Evolutionary conservation across 2,888 invertebrate genomes (phyloP).

Genomic region (Muschampia staudingeri): DNA sequence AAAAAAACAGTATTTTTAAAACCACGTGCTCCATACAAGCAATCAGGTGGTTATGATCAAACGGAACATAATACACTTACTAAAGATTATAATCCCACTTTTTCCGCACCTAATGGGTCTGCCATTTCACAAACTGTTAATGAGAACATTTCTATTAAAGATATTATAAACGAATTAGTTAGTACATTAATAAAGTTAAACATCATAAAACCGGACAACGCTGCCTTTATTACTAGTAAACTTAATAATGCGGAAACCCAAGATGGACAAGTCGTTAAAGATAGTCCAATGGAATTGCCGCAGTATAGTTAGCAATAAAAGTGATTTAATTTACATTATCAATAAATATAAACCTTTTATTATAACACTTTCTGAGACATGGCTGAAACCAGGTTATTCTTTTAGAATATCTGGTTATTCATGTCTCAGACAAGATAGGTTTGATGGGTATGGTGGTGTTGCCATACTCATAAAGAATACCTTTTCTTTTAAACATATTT

Average conservation of each 20-base stretch:
- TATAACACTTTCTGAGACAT: constrained; percentile 17
- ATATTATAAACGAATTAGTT: constrained; percentile 9
- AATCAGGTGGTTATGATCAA: constrained; percentile 18
- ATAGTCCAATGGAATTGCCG: constrained; percentile 33
- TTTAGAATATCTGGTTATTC: too few species aligned
- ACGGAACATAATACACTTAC: not conserved
- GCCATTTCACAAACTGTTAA: not conserved
- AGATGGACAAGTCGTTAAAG: not conserved
- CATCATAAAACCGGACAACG: constrained; percentile 36
- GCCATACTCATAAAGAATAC: not conserved
- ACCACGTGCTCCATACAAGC: not conserved
- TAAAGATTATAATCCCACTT: not conserved
- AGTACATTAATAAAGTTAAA: constrained; percentile 7
- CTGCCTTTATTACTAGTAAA: constrained; percentile 7
- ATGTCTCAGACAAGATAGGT: constrained; percentile 6
- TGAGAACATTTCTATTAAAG: too few species aligned
- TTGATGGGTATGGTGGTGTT: constrained; percentile 3
- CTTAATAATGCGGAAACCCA: not conserved
- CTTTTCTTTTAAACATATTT: too few species aligned
- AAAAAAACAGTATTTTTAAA: constrained; percentile 20
- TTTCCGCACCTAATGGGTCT: constrained; percentile 22
- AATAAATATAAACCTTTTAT: constrained; percentile 7
- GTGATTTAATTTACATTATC: constrained; percentile 23
- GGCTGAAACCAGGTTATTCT: not conserved
- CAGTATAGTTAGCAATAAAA: constrained; percentile 29